Evolutionary conservation across 2,113 vertebrate species (phyloP).

Genomic region (Lontra canadensis): DNA sequence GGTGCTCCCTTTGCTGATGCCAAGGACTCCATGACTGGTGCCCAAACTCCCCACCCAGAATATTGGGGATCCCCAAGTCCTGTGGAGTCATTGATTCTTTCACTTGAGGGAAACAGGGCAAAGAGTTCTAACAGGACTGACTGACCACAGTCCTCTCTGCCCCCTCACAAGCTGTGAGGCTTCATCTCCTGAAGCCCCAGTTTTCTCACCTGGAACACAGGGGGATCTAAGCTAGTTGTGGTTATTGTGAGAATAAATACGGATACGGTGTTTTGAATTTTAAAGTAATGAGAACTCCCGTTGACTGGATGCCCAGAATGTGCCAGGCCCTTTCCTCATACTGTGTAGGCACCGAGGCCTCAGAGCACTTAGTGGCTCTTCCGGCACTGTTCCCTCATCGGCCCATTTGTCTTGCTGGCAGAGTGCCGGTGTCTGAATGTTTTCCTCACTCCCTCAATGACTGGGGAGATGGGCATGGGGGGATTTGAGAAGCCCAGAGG

Average conservation of each 20-base stretch:
- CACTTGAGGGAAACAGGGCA: background rate
- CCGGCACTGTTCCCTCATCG: background rate
- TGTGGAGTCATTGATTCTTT: background rate
- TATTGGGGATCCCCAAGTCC: background rate
- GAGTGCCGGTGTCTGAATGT: fast-evolving
- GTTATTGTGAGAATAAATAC: background rate
- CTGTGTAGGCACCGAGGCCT: background rate
- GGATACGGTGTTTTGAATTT: background rate
- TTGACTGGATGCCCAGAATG: background rate
- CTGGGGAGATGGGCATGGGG: background rate
- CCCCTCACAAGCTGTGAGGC: background rate
- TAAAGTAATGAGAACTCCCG: background rate
- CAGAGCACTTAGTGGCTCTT: background rate
- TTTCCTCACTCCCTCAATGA: background rate
- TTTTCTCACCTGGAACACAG: background rate
- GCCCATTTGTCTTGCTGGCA: background rate
- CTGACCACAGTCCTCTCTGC: background rate
- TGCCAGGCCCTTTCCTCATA: background rate
- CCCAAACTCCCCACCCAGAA: background rate
- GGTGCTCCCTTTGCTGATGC: background rate
- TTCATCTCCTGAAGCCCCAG: background rate
- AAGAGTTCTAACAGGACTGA: background rate
- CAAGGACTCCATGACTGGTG: background rate
- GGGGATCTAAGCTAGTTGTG: background rate
- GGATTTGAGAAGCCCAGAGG: background rate